Percentiles rank a stretch among this genome's conserved stretches.
These are phyloP conservation scores for Dascillus cervinus DNA, from an alignment of 2,888 invertebrate genomes.

Conservation along the genomic window DNA sequence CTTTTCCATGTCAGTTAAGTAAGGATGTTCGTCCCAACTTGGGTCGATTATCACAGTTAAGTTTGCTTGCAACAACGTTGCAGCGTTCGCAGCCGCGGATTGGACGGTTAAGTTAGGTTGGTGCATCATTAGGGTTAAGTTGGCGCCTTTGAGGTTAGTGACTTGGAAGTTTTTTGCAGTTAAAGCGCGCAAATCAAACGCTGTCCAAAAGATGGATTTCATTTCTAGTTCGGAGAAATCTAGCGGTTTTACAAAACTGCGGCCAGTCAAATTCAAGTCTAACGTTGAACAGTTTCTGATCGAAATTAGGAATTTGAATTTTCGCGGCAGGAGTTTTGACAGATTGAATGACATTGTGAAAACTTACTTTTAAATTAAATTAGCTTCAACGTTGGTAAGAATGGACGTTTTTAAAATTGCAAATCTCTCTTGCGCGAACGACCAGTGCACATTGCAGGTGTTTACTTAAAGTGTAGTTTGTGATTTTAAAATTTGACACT, in stretches of 20 bases:
- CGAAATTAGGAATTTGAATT: too few relatives aligned
- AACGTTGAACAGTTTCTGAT: background rate
- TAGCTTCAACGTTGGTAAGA: too few relatives aligned
- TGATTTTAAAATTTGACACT: too few relatives aligned
- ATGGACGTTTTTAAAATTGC: too few relatives aligned
- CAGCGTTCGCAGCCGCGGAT: slow-evolving; percentile 7
- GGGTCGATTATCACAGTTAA: slow-evolving; percentile 11
- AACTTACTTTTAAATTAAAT: too few relatives aligned
- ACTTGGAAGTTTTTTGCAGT: slow-evolving; percentile 2
- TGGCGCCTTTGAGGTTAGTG: slow-evolving; percentile 4
- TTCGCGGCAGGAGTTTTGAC: background rate
- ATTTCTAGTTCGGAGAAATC: slow-evolving; percentile 10
- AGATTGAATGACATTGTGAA: too few relatives aligned
- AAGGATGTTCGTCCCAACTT: slow-evolving; percentile 9
- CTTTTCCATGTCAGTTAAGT: slow-evolving; percentile 8
- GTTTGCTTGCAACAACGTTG: slow-evolving; percentile 7
- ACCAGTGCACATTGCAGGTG: too few relatives aligned
- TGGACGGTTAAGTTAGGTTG: slow-evolving; percentile 8
- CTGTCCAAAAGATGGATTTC: slow-evolving; percentile 17
- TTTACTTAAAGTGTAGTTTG: too few relatives aligned
- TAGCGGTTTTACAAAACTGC: slow-evolving; percentile 9
- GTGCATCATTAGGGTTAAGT: slow-evolving; percentile 10
- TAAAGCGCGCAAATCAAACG: slow-evolving; percentile 11
- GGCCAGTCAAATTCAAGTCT: slow-evolving; percentile 9
- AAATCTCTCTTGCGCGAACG: too few relatives aligned